Base-by-base conservation (phyloP, 2,888 invertebrate species). In the Ormyrus nitidulus region DNA sequence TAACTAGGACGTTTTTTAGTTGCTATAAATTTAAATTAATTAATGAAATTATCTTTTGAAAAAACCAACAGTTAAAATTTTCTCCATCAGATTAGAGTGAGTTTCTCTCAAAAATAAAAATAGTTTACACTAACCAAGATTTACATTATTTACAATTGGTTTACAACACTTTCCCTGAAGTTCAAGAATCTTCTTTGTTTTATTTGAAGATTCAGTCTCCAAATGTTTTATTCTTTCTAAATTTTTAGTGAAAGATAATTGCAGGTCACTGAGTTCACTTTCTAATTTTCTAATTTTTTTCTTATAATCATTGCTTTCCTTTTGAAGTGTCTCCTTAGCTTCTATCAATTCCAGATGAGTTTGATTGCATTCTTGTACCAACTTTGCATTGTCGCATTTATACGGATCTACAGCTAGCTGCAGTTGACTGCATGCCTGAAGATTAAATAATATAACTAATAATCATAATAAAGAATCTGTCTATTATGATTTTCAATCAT, bases 311-410 rank as follows among this genome's bases (percentile, higher is more conserved):
- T 84, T 88, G 19, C 84, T 91, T 87, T 93, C 90, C 84, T 92
- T 90, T 91, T 92, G 92, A 85, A 94, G 92, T 90, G 92, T 92
- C 87, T 96, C 96, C 85, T 93, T 93, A 68, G 93, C 91, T 85
- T 93, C 92, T 77, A 95, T 91, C 79, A 94, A 91, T 86, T 95
- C 93, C 84, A 92, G 91, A 87, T 96, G 94, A 70, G 96, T 91
- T 85, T 93, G 92, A 91, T 95, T 96, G 87, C 94, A 95, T 91
- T 96, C 95, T 88, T 93, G 93, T 77, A 96, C 92, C 68, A 96
- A 91, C 89, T 93, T 94, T 49, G 94, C 93, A 91, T 96, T 96
- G 87, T 96, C 96, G 89, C 94, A 95, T 91, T 95, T 95, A 86
- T 95, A 96, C 0, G 96, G 96, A 89, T 96, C 96, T 58, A 94